Percentiles rank a stretch among this genome's conserved stretches.
These are phyloP conservation scores for Centroberyx gerrardi DNA, from an alignment of 2,797 vertebrate genomes.

Conservation along the genomic window DNA sequence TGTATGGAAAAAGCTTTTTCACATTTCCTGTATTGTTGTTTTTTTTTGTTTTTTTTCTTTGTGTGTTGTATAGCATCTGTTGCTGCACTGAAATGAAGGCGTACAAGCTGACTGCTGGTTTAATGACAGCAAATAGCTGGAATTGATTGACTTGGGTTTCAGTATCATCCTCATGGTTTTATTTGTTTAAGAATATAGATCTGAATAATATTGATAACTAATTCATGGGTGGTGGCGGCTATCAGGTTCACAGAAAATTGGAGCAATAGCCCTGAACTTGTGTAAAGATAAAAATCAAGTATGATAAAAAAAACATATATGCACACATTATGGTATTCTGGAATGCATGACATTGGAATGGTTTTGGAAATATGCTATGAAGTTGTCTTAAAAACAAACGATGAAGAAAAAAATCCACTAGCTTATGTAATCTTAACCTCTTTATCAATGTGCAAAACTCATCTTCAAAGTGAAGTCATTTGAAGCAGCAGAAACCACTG, in stretches of 20 bases:
- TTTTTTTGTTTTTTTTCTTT: constrained; percentile 26
- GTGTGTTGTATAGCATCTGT: constrained; percentile 69
- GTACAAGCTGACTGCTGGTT: constrained; percentile 77
- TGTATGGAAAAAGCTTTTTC: constrained; percentile 38
- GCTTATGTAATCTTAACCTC: constrained; percentile 62
- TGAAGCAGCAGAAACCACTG: constrained; percentile 44
- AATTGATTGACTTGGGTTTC: constrained; percentile 78
- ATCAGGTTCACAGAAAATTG: constrained; percentile 19
- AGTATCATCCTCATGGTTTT: constrained; percentile 53
- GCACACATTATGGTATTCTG: constrained; percentile 72
- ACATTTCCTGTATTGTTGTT: not conserved
- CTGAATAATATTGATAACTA: constrained; percentile 34
- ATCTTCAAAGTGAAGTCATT: constrained; percentile 42
- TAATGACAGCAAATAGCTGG: constrained; percentile 79
- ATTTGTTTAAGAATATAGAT: constrained; percentile 39
- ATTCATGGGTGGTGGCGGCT: constrained; percentile 33
- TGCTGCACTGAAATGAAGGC: constrained; percentile 85
- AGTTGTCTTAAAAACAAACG: constrained; percentile 66
- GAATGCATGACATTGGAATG: constrained; percentile 82
- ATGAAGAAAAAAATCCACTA: constrained; percentile 51
- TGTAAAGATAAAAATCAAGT: constrained; percentile 60
- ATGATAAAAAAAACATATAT: constrained; percentile 54
- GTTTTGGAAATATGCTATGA: constrained; percentile 76
- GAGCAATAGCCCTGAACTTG: constrained; percentile 46
- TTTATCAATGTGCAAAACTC: constrained; percentile 55